Evolutionary conservation across 2,113 vertebrate species (phyloP).

Genomic region (Eurystomus gularis): DNA sequence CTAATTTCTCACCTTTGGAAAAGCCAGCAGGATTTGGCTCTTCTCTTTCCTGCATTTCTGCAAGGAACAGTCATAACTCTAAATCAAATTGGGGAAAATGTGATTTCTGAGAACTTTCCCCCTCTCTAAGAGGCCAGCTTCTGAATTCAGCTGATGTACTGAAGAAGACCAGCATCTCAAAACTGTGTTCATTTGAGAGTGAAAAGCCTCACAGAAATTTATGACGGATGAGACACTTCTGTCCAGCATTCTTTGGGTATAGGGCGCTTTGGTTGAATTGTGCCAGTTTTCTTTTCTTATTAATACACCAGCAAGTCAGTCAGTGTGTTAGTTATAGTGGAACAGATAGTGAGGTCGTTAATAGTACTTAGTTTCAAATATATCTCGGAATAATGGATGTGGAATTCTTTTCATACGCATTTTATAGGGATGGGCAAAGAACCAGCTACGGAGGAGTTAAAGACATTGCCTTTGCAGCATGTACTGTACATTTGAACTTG

Average conservation of each 20-base stretch:
- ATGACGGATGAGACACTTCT: neutral
- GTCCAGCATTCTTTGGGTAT: neutral
- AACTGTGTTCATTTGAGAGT: neutral
- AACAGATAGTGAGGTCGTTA: neutral
- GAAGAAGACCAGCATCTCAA: slow-evolving; percentile 20
- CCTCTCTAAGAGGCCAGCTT: neutral
- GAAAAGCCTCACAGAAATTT: neutral
- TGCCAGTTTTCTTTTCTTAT: neutral
- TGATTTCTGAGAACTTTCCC: neutral
- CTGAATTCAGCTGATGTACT: neutral
- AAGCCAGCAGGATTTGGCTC: neutral
- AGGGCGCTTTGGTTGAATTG: slow-evolving; percentile 10
- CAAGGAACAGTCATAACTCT: neutral
- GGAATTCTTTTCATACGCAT: neutral
- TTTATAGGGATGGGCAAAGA: neutral
- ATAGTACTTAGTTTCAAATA: neutral
- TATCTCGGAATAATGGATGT: neutral
- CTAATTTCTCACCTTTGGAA: neutral
- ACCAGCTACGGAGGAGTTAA: neutral
- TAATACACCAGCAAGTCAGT: neutral
- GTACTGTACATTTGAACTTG: neutral
- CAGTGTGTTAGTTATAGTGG: neutral
- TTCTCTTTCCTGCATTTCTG: neutral
- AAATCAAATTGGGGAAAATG: neutral
- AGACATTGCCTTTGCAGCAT: neutral